Evolutionary conservation across 64 coral and sea anemone genomes (phyloP), one percentile per base, ranked within the genome.

Genomic region (Astreopora myriophthalma): DNA sequence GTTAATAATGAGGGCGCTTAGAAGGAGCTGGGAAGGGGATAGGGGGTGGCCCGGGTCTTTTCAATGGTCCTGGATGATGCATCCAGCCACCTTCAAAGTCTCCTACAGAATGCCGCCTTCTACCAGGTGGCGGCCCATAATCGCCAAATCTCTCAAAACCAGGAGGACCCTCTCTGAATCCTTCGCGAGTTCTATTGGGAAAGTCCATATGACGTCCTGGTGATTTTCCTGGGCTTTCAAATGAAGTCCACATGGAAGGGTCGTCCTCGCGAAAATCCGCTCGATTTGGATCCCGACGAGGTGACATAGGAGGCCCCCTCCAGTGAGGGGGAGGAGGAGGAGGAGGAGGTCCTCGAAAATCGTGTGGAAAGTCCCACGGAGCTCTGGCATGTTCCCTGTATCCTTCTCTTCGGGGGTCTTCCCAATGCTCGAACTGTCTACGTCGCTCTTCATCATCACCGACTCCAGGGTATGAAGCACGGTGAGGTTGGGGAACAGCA

Each of bases 211-310:
- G 78, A 58, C 79, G 90, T 2, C 61, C 61, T 12, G 92, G 85
- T 31, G 76, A 70, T 32, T 67, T 69, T 71, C 86, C 87, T 34
- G 85, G 74, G 63, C 35, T 32, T 67, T 94, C 91, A 58, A 93
- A 93, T 20, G 91, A 93, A 66, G 84, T 93, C 91, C 91, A 93
- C 49, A 69, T 37, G 31, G 91, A 93, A 71, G 91, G 91, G 38
- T 93, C 84, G 28, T 93, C 92, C 39, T 89, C 87, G 0, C 74
- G 78, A 62, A 94, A 94, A 65, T 94, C 92, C 29, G 58, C 48
- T 40, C 73, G 74, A 51, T 79, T 93, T 6, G 58, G 55, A 75
- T 69, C 42, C 20, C 74, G 55, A 72, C 30, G 85, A 27, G 76
- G 84, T 61, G 85, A 80, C 14, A 80, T 27, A 20, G 79, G 79